Evolutionary conservation across 1,140 invertebrate genomes (phyloP).

Genomic region (Anastrepha obliqua): DNA sequence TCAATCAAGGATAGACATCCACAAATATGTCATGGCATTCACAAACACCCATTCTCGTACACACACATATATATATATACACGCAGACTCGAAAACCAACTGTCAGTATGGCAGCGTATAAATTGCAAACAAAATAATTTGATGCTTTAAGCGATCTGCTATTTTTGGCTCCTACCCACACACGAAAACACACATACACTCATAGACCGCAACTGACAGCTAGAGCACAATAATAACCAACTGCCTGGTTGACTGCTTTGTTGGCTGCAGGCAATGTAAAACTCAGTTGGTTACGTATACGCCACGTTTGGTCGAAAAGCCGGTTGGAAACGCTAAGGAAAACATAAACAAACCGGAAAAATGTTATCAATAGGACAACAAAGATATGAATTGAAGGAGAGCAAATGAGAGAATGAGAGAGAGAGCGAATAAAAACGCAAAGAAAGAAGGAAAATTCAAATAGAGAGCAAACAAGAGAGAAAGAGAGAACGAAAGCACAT

Average conservation of each 20-base stretch:
- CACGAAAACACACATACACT: background rate
- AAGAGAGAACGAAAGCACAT: background rate
- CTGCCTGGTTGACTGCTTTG: background rate
- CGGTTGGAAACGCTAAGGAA: constrained; percentile 21
- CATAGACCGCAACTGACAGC: background rate
- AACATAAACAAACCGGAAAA: constrained; percentile 72
- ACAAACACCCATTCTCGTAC: background rate
- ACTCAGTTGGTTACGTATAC: constrained; percentile 13
- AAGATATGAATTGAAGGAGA: background rate
- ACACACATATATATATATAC: background rate
- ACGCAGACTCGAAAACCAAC: too few species aligned
- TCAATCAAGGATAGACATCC: constrained; percentile 2
- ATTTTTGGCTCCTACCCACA: background rate
- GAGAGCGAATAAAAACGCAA: background rate
- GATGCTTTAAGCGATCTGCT: background rate
- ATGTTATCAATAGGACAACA: background rate
- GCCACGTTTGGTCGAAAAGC: constrained; percentile 56
- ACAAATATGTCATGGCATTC: background rate
- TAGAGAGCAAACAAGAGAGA: background rate
- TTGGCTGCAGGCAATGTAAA: background rate
- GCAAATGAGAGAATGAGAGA: background rate
- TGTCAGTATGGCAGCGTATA: background rate
- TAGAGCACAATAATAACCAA: background rate
- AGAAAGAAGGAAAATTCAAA: background rate
- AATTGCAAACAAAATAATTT: constrained; percentile 21